Evolutionary conservation across 2,888 invertebrate genomes (phyloP), one percentile per base, ranked within the genome.

Genomic region (Rhagophthalmus giganteus): DNA sequence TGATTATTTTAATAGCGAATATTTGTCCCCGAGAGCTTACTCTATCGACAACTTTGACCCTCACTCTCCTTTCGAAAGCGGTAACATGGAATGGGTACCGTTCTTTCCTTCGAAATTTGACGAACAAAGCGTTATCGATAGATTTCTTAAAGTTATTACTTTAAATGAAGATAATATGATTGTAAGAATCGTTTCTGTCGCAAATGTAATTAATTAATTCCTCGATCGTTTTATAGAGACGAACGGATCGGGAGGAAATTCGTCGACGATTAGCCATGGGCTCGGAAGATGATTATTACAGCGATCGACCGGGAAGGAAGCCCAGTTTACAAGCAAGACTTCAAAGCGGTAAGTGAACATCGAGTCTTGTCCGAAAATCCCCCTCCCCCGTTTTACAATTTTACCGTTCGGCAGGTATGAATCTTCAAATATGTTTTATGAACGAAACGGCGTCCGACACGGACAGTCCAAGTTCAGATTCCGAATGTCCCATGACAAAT

Each of bases 381-480:
- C 7, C 7, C 7, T 5, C 7, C 3, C 7, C 7, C 4, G 7
- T 20, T 5, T 20, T 20, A 12, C 20, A 12, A n/a, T 15, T 10
- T 32, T 8, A 7, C 14, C 12, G 11, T 41, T 55, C 74, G 74
- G 14, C 74, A 89, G 89, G 91, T 62, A 93, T 89, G 87, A 94
- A 93, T 78, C 85, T 94, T 39, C 94, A 94, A 80, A 93, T 95
- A 68, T 94, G 94, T 79, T 94, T 94, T 76, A 91, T 94, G 90
- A 94, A 94, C 74, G 94, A 95, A 74, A 88, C 89, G 45, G 87
- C 87, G 52, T 90, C 89, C 39, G 90, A 91, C 73, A 87, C 84
- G 65, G 90, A 90, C 73, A 88, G 88, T 63, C 87, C 86, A 59
- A 81, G 81, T 57, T 87, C 87, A 44, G 89, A 90, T 65, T 80